A percentile compares a stretch with the other conserved stretches of the same genome.
Evolutionary conservation across 2,113 vertebrate species (phyloP).

Genomic region (Sinocyclocheilus anophthalmus): DNA sequence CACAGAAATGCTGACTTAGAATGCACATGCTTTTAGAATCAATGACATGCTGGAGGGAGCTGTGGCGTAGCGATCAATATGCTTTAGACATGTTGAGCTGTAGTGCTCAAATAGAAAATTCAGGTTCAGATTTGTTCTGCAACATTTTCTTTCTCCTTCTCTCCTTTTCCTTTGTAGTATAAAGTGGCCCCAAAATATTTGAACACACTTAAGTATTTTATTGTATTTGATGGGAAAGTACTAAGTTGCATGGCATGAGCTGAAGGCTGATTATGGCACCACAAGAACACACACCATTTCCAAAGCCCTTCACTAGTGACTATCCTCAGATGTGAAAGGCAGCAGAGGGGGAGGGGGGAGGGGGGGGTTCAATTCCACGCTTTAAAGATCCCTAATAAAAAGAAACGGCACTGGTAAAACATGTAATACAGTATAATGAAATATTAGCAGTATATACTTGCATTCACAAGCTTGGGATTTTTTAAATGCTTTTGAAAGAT

Average conservation of each 20-base stretch:
- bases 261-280: conserved; percentile 9
- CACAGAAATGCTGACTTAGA: background rate
- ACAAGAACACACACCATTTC: background rate
- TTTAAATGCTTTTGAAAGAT: background rate
- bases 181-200: background rate
- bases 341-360: too few species aligned
- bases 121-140: background rate
- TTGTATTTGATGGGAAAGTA: background rate
- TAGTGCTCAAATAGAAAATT: conserved; percentile 35
- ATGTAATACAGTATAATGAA: background rate
- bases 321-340: background rate
- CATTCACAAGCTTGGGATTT: background rate
- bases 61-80: background rate
- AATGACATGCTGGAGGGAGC: conserved; percentile 7
- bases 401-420: background rate
- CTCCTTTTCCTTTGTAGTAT: background rate
- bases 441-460: background rate
- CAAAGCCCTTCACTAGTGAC: background rate
- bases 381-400: conserved; percentile 10
- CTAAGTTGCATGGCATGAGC: background rate
- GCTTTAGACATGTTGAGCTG: background rate
- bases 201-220: background rate
- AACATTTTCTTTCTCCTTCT: background rate
- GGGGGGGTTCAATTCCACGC: background rate
- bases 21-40: background rate